phyloP scores from a whole-genome alignment of 2,113 vertebrate species.

The Bothrops jararaca region DNA sequence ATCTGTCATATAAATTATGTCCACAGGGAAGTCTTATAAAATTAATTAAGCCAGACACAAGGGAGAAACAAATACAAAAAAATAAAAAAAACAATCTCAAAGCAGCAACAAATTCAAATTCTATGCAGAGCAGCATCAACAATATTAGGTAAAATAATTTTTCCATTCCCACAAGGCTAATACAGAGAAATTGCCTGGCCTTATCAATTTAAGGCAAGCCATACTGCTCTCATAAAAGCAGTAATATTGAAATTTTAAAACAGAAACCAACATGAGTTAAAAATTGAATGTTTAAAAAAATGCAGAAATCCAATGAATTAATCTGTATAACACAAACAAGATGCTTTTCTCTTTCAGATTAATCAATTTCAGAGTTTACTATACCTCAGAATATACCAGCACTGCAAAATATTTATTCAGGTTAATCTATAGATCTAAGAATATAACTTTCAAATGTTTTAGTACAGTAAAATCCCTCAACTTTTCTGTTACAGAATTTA shows the following conservation, averaged over 20 bases:
- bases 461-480: neutral
- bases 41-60: constrained; percentile 54
- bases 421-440: neutral
- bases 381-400: neutral
- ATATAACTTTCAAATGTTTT: neutral
- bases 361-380: neutral
- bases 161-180: constrained; percentile 15
- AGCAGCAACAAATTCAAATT: constrained; percentile 44
- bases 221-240: constrained; percentile 14
- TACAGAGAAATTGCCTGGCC: constrained; percentile 13
- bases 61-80: constrained; percentile 51
- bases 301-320: constrained; percentile 34
- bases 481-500: neutral
- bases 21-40: constrained; percentile 47
- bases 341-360: neutral
- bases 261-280: constrained; percentile 35
- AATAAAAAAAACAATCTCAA: constrained; percentile 37
- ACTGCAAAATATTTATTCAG: neutral
- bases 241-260: constrained; percentile 1
- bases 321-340: constrained; percentile 4
- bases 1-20: constrained; percentile 53
- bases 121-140: constrained; percentile 34
- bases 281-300: constrained; percentile 19
- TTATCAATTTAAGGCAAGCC: constrained; percentile 28
- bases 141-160: constrained; percentile 29